Conservation (phyloP, 2,113 vertebrate genomes). For the Charadrius vociferus region DNA sequence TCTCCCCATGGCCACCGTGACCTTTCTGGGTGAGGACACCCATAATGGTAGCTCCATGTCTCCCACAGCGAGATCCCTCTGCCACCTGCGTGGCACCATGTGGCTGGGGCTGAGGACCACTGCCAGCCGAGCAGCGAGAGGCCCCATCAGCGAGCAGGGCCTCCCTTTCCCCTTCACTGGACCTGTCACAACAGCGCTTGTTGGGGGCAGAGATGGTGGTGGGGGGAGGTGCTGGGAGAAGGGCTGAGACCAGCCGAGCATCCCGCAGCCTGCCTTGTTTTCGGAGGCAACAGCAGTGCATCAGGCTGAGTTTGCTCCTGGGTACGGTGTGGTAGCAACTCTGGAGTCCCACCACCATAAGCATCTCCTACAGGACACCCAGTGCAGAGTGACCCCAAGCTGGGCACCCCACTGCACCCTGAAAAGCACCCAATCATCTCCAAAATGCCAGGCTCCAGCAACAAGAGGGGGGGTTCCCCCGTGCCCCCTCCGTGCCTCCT, state of each 20-base stretch:
- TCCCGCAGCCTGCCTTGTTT: neutral
- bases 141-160: neutral
- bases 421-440: neutral
- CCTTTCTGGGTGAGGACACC: neutral
- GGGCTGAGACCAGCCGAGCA: neutral
- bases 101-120: neutral
- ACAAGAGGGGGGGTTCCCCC: neutral
- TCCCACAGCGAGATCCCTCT: accelerated
- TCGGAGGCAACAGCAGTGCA: accelerated
- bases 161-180: neutral
- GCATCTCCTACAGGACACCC: neutral
- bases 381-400: neutral
- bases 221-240: neutral
- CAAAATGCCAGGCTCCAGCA: neutral
- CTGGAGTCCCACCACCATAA: accelerated
- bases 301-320: neutral
- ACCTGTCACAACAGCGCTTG: neutral
- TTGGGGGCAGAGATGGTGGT: accelerated
- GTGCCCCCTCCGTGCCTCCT: accelerated
- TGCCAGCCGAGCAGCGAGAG: neutral
- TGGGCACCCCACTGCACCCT: neutral
- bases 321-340: accelerated
- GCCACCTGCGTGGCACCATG: neutral
- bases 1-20: neutral
- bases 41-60: accelerated